Conservation (phyloP, 2,113 vertebrate genomes). For the Podarcis muralis region DNA sequence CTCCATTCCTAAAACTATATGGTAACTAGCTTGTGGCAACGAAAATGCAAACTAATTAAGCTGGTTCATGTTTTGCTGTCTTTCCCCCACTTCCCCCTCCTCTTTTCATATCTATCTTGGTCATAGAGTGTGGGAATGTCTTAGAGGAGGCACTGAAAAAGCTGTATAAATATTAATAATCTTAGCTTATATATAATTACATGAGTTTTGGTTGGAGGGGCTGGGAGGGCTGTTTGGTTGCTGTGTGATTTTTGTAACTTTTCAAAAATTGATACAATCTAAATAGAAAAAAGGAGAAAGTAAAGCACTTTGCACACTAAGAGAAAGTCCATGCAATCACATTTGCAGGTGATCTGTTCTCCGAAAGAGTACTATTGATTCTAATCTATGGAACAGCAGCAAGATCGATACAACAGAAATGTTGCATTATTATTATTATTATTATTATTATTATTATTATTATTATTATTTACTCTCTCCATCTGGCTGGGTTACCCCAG, state of each 20-base stretch:
- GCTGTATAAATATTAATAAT: not conserved
- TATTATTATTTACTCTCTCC: no score
- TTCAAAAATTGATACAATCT: not conserved
- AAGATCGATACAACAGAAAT: no score
- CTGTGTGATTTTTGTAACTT: not conserved
- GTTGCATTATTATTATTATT: no score
- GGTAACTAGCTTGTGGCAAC: not conserved
- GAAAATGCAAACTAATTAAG: not conserved
- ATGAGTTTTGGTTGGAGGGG: not conserved
- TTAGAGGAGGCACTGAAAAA: not conserved
- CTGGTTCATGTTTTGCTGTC: not conserved
- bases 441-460: no score
- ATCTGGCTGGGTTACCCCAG: no score
- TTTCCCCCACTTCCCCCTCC: not conserved
- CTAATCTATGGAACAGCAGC: not conserved
- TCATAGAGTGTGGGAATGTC: not conserved
- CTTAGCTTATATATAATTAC: not conserved
- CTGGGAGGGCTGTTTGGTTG: not conserved
- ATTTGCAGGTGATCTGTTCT: not conserved
- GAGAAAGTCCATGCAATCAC: not conserved
- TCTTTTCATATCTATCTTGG: not conserved
- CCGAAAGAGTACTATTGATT: not conserved
- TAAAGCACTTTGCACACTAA: not conserved
- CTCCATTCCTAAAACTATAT: not conserved
- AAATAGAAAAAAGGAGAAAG: not conserved